phyloP scores from a whole-genome alignment of 2,113 vertebrate species.

The Sphyrna mokarran region DNA sequence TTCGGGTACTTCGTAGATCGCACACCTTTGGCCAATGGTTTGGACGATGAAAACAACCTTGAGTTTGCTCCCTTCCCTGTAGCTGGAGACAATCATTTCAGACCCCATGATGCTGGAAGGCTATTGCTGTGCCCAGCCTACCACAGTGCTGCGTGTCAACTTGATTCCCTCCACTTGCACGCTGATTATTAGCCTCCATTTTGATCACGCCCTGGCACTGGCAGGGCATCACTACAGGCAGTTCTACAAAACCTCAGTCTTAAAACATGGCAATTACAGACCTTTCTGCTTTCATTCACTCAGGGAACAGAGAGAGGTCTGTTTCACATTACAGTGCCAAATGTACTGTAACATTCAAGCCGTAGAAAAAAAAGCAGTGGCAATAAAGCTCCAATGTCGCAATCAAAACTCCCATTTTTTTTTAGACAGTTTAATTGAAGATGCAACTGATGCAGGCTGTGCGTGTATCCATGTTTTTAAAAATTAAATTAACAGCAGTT shows the following conservation, averaged over 20 bases:
- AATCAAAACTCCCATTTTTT: not conserved
- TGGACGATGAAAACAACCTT: not conserved
- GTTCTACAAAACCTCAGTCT: not conserved
- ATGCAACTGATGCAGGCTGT: not conserved
- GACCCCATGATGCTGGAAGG: not conserved
- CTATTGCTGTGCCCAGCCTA: not conserved
- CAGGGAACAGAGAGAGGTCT: not conserved
- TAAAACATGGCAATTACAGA: not conserved
- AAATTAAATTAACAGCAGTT: conserved; percentile 16
- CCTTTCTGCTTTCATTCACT: not conserved
- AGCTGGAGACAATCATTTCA: not conserved
- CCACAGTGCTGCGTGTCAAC: not conserved
- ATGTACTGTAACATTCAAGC: not conserved
- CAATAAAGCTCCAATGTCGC: not conserved
- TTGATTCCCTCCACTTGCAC: not conserved
- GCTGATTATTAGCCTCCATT: not conserved
- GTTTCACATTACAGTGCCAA: not conserved
- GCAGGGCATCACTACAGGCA: not conserved
- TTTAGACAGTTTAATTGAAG: not conserved
- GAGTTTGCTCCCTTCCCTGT: not conserved
- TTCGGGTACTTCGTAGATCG: not conserved
- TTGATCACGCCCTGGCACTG: not conserved
- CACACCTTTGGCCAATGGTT: not conserved
- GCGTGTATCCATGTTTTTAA: not conserved
- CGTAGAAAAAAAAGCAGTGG: not conserved